phyloP scores from a whole-genome alignment of 2,113 vertebrate species.

The Nyctibius bracteatus region DNA sequence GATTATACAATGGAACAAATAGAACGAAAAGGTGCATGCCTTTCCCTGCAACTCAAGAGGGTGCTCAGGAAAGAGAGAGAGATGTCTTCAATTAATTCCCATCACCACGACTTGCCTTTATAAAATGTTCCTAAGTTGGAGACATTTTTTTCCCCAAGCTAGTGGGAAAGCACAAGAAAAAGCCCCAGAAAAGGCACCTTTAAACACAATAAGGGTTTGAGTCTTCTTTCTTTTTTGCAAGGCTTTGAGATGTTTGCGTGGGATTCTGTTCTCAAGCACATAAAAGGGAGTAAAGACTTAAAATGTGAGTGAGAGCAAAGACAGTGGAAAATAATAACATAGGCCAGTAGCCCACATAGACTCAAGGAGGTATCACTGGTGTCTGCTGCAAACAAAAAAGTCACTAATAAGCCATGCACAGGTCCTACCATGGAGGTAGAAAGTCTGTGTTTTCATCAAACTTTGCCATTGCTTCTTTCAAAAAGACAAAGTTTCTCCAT shows the following conservation, averaged over 20 bases:
- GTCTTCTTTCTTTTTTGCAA: neutral
- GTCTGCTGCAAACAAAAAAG: neutral
- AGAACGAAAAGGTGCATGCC: neutral
- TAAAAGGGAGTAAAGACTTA: neutral
- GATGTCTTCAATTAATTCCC: neutral
- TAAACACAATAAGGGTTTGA: neutral
- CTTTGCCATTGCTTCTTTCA: neutral
- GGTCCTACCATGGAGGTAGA: neutral
- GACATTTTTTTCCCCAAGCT: neutral
- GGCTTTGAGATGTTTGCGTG: neutral
- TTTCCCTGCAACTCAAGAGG: neutral
- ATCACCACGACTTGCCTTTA: accelerated
- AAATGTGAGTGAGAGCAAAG: neutral
- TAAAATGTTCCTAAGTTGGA: neutral
- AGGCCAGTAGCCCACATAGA: conserved; percentile 4
- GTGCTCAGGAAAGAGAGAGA: neutral
- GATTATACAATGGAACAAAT: neutral
- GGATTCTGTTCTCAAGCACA: neutral
- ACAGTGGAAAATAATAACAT: conserved; percentile 8
- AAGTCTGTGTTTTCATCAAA: neutral
- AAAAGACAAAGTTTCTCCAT: neutral
- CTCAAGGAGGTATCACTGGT: neutral
- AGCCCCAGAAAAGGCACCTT: neutral
- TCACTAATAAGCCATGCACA: neutral
- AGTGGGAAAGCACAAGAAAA: neutral